Evolutionary conservation across 2,797 vertebrate genomes (phyloP), one percentile per base, ranked within the genome.

Genomic region (Bovichtus diacanthus): DNA sequence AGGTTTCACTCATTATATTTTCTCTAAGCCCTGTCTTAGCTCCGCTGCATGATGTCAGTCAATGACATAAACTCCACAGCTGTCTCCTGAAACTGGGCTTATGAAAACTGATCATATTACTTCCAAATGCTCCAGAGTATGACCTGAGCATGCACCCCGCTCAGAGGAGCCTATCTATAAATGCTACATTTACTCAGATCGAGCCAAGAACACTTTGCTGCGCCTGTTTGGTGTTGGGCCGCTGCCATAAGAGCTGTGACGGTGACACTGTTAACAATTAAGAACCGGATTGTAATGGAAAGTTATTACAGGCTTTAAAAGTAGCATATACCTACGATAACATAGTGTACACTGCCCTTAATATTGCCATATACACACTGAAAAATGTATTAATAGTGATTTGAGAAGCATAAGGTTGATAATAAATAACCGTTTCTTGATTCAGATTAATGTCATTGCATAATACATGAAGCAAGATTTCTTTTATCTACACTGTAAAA

Each of bases 41-140:
- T 61, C 54, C 43, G 13, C 81, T 76, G 83, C 84, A 87, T 93
- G 92, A 94, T 90, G 92, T 94, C 93, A 94, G 85, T 65, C 83
- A 70, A 56, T 92, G 92, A 93, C 92, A 90, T 91, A 92, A 91
- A 90, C 80, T 78, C 77, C 84, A 89, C 92, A 94, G 93, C 93
- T 94, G 93, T 92, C 90, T 90, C 61, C 81, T 89, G 83, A 76
- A 91, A 79, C 85, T 2, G 59, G 47, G 84, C 89, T 93, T 90
- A 90, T 88, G 85, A 89, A 93, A 91, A 93, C 80, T 59, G 87
- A 90, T 93, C 92, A 70, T 88, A 39, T 94, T 92, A 90, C 91
- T 74, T 75, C 83, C 88, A 88, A 93, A 91, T 76, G 81, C 82
- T 87, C 12, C 81, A 82, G 86, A 82, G 78, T 78, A 39, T 85